These are phyloP conservation scores for Julus scandinavius DNA, from an alignment of 2,888 invertebrate genomes.

Conservation along the genomic window DNA sequence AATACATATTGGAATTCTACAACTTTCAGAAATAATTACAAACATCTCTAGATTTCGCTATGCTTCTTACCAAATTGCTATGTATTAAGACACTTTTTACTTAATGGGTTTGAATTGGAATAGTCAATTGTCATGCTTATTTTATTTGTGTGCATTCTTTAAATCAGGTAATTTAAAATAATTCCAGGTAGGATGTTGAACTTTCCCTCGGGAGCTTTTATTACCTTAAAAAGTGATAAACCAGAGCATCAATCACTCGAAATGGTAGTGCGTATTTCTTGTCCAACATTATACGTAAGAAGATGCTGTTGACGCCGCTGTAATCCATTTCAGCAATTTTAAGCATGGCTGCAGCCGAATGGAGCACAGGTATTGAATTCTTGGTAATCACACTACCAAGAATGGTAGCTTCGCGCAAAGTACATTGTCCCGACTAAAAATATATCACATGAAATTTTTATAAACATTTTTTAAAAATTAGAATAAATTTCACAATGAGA, in stretches of 20 bases:
- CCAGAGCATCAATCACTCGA: slow-evolving; percentile 92
- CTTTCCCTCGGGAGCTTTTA: slow-evolving; percentile 45
- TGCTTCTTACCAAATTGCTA: no score
- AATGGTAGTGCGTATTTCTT: slow-evolving; percentile 98
- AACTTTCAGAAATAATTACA: no score
- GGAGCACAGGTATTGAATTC: slow-evolving; percentile 92
- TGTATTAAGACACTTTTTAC: no score
- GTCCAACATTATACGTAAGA: slow-evolving; percentile 91
- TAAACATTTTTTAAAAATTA: neutral
- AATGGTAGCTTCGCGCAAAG: slow-evolving; percentile 94
- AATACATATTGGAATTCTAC: no score
- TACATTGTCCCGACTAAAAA: slow-evolving; percentile 86
- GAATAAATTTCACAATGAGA: neutral
- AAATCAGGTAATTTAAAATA: no score
- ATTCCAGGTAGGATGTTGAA: no score
- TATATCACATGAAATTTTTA: neutral
- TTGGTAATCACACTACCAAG: slow-evolving; percentile 90
- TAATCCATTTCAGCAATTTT: slow-evolving; percentile 99
- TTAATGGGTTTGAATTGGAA: no score
- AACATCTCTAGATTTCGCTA: no score
- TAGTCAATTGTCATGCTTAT: no score
- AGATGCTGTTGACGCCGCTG: slow-evolving; percentile 94
- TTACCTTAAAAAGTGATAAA: slow-evolving; percentile 92
- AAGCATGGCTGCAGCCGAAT: slow-evolving; percentile 93
- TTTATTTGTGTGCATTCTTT: no score